Conservation (phyloP, 2,113 vertebrate genomes). For the Pavo muticus region DNA sequence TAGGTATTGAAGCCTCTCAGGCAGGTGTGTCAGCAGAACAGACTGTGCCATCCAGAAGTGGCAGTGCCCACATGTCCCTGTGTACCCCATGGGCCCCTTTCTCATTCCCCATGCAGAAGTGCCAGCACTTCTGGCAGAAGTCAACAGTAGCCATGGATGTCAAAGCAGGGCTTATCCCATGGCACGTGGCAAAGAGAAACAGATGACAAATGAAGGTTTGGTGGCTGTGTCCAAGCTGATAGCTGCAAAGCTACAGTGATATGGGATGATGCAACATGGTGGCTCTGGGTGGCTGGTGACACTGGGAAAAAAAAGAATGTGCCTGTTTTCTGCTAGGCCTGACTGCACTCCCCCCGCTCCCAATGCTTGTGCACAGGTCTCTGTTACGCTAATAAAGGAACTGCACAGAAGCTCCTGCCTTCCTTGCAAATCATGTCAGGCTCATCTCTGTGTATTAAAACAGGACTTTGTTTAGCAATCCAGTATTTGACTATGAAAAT, state of each 20-base stretch:
- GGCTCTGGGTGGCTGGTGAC: neutral
- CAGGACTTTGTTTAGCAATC: neutral
- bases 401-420: neutral
- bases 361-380: fast-evolving
- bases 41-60: fast-evolving
- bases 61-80: fast-evolving
- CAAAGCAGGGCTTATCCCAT: fast-evolving
- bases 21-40: neutral
- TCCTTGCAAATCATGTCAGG: neutral
- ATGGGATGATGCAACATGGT: neutral
- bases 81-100: fast-evolving
- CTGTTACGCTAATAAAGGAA: no score
- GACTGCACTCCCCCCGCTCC: neutral
- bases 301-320: neutral
- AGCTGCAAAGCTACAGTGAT: no score
- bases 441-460: neutral
- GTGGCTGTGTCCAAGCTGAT: neutral
- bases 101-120: neutral
- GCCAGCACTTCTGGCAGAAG: no score
- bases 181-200: neutral
- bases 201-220: neutral
- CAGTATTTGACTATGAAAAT: neutral
- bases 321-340: neutral
- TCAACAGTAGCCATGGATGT: fast-evolving
- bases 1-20: neutral